These are phyloP conservation scores for Nemurella pictetii DNA, from an alignment of 2,888 invertebrate species.

Conservation along the genomic window DNA sequence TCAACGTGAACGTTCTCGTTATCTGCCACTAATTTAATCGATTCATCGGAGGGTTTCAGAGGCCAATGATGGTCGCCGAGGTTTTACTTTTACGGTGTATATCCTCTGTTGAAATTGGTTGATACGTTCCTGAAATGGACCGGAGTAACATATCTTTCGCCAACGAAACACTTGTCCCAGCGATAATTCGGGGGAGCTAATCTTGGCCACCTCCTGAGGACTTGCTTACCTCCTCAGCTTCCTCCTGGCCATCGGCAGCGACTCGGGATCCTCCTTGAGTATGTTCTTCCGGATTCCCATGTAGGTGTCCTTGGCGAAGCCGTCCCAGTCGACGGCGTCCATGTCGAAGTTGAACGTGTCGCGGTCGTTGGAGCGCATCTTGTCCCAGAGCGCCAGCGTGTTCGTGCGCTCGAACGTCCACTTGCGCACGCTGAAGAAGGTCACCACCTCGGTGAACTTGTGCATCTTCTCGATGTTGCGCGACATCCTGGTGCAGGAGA, in stretches of 20 bases:
- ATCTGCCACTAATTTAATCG: too few relatives aligned
- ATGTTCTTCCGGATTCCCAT: conserved; percentile 20
- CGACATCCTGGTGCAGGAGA: background rate
- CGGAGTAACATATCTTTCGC: too few relatives aligned
- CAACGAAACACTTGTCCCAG: too few relatives aligned
- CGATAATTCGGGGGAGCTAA: too few relatives aligned
- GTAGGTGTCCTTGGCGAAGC: background rate
- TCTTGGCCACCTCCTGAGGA: too few relatives aligned
- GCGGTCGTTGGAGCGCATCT: conserved; percentile 9
- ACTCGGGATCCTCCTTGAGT: conserved; percentile 15
- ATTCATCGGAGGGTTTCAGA: too few relatives aligned
- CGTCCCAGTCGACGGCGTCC: conserved; percentile 20
- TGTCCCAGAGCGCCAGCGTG: conserved; percentile 20
- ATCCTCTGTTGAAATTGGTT: too few relatives aligned
- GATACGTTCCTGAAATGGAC: too few relatives aligned
- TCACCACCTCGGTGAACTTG: conserved; percentile 29
- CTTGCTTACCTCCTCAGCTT: conserved; percentile 1
- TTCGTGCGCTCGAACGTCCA: conserved; percentile 32
- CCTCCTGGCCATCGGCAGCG: conserved; percentile 25
- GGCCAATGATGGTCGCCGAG: too few relatives aligned
- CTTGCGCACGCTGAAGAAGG: conserved; percentile 22
- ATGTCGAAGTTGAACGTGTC: conserved; percentile 31
- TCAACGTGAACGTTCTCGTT: too few relatives aligned
- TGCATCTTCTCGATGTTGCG: conserved; percentile 25
- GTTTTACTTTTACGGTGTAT: too few relatives aligned